Conservation (phyloP, 1,140 invertebrate species). For the Calliopsis andreniformis region DNA sequence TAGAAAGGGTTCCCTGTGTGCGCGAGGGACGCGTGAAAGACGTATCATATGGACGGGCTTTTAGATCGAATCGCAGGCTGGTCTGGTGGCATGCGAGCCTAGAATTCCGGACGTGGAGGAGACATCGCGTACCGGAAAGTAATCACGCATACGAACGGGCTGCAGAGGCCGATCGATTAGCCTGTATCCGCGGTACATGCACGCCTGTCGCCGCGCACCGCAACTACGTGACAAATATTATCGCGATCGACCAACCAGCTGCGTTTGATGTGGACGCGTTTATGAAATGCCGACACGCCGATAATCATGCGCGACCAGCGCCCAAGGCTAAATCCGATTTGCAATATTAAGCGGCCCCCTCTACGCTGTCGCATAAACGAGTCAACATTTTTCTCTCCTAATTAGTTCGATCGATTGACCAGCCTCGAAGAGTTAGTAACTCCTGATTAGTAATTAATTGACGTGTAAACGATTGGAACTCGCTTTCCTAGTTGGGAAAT, state of each 20-base stretch:
- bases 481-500: constrained; percentile 30
- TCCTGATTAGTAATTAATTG: neutral
- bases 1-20: neutral
- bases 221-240: constrained; percentile 71
- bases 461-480: neutral
- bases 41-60: neutral
- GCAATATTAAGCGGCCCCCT: constrained; percentile 59
- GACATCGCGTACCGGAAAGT: constrained; percentile 57
- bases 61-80: constrained; percentile 11
- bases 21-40: neutral
- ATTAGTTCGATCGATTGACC: constrained; percentile 26
- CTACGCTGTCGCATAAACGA: neutral
- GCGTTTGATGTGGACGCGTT: constrained; percentile 70
- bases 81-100: constrained; percentile 15
- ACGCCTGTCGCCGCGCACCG: constrained; percentile 60
- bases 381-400: constrained; percentile 36
- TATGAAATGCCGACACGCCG: constrained; percentile 69
- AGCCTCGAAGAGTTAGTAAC: neutral
- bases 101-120: constrained; percentile 60
- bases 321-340: constrained; percentile 69
- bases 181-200: constrained; percentile 60
- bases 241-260: constrained; percentile 66
- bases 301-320: constrained; percentile 66
- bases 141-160: constrained; percentile 57
- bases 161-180: constrained; percentile 64